Base-by-base conservation (phyloP, 2,888 invertebrate species). In the Ecliptopera silaceata region DNA sequence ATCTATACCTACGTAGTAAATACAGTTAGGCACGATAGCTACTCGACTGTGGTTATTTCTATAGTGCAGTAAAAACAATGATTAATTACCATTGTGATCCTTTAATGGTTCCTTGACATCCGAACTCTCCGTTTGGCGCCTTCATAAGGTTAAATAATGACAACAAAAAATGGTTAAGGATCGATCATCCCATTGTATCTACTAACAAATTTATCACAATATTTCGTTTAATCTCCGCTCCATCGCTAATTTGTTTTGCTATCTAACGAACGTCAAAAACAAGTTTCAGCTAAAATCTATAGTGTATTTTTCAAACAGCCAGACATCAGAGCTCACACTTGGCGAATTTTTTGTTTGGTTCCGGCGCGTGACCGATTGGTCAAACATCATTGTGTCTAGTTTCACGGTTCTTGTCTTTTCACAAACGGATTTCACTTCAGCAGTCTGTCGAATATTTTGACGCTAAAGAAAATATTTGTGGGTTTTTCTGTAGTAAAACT, bases 21-120 rank as follows among this genome's bases (percentile, higher is more conserved):
- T 75, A 84, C 84, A 82, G 85, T 84, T 85, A 26, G 26, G 26
- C 26, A 84, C 70, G 64, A 64, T 70, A 64, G 57, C 68, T 73
- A 72, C 76, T 74, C 64, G 68, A 75, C 70, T 71, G 70, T 72
- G 70, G 70, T 71, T 76, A 75, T 76, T 76, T 64, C 69, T 77
- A 74, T 63, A 63, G 60, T 66, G 73, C 69, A 76, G 81, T 82
- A 86, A 87, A 87, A 86, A 85, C 79, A 70, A 79, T 85, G 87
- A 89, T 87, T 77, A 79, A 88, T 89, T 75, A 74, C 77, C 64
- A 70, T 69, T 75, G 68, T 74, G 70, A 73, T 79, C 75, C 75
- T 75, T 59, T 68, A 74, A 74, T 73, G 76, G 80, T 77, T 82
- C 76, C 70, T 80, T 79, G 82, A 83, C 80, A 75, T 79, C 72